Evolutionary conservation across 1,140 invertebrate species (phyloP).

Genomic region (Ceratina japonica): DNA sequence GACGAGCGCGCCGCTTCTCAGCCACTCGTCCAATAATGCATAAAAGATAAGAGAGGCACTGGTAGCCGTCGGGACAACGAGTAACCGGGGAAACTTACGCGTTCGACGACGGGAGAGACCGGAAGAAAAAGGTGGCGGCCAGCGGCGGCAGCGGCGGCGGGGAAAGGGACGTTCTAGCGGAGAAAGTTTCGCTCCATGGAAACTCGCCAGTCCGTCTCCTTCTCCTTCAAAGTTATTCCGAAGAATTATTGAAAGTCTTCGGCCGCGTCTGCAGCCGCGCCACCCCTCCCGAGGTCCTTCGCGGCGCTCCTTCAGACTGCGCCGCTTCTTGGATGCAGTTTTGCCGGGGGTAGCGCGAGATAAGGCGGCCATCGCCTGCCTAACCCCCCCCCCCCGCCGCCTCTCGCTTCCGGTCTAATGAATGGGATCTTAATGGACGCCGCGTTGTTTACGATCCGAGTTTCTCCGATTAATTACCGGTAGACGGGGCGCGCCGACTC

Average conservation of each 20-base stretch:
- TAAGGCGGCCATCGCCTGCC: conserved; percentile 8
- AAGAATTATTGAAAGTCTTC: conserved; percentile 73
- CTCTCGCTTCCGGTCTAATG: conserved; percentile 70
- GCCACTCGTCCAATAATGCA: conserved; percentile 66
- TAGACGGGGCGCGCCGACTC: conserved; percentile 45
- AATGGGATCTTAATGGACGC: conserved; percentile 73
- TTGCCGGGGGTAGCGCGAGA: conserved; percentile 25
- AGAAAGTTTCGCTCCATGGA: conserved; percentile 55
- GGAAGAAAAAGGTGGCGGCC: conserved; percentile 27
- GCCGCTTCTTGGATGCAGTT: conserved; percentile 36
- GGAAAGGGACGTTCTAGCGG: too few species aligned
- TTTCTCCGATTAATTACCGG: conserved; percentile 72
- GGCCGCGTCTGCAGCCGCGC: neutral
- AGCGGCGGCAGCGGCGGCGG: too few species aligned
- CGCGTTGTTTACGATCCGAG: conserved; percentile 73
- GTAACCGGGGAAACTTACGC: conserved; percentile 54
- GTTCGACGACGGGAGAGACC: conserved; percentile 24
- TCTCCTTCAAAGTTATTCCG: conserved; percentile 67
- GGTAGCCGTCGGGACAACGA: conserved; percentile 40
- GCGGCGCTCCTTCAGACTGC: conserved; percentile 36
- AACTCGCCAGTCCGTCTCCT: conserved; percentile 61
- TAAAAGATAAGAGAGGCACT: conserved; percentile 70
- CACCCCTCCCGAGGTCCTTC: conserved; percentile 30
- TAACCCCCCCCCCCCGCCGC: conserved; percentile 39
- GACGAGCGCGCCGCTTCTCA: conserved; percentile 13